phyloP scores from a whole-genome alignment of 2,797 vertebrate species.

The Melanotaenia pygmaea region DNA sequence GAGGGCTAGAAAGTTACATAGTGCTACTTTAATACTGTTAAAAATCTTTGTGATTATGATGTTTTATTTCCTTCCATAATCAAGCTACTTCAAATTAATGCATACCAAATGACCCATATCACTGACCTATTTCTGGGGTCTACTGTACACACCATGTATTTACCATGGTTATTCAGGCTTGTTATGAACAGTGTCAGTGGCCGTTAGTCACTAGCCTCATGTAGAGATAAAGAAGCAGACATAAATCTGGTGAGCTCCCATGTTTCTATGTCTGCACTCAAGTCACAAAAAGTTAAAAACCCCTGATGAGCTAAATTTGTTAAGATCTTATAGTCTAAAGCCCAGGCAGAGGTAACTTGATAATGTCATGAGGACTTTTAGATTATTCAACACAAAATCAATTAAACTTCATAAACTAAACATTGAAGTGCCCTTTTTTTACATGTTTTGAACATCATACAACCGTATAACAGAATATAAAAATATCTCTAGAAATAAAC shows the following conservation, averaged over 20 bases:
- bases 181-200: neutral
- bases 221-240: neutral
- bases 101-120: neutral
- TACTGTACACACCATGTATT: neutral
- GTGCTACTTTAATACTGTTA: neutral
- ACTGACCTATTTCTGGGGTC: neutral
- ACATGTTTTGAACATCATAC: neutral
- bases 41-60: neutral
- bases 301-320: neutral
- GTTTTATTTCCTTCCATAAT: neutral
- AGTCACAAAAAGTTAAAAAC: neutral
- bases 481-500: neutral
- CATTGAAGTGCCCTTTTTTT: neutral
- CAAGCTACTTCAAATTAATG: neutral
- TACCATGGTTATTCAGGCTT: neutral
- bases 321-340: conserved; percentile 1
- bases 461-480: neutral
- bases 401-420: neutral
- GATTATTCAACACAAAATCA: too few relatives aligned
- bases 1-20: too few relatives aligned
- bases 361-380: neutral
- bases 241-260: neutral
- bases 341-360: neutral
- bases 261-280: neutral
- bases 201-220: neutral